Base-by-base conservation (phyloP, 30 jellyfish, hydroid and myxozoan species). In the Aurelia coerulea region DNA sequence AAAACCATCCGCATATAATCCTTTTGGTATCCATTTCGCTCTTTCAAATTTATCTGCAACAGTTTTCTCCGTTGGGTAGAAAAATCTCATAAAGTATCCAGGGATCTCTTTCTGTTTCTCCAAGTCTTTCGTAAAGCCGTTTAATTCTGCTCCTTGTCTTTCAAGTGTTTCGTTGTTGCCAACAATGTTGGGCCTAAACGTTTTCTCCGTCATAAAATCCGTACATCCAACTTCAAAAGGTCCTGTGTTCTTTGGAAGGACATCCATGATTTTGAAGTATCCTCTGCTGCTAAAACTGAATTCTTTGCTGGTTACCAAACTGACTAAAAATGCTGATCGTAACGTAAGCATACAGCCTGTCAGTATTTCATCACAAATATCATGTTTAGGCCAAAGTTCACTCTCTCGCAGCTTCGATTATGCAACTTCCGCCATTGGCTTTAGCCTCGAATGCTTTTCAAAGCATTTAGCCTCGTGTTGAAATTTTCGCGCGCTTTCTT, bases 141-240 rank as follows among this genome's bases (percentile, higher is more conserved):
- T 39, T 23, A 23, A 23, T 23, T 23, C 29, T 23, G 29, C 29
- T 23, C 29, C 29, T 23, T 23, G 29, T 23, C 29, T 23, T 23
- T 23, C 29, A 23, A 23, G 29, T 23, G 29, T 23, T 23, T 23
- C 29, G 29, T 23, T 23, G 29, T 23, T 23, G 29, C 29, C 29
- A 23, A 23, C 29, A 23, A 23, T 23, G 29, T 23, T 23, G 29
- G 29, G 18, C 18, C 18, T 67, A 58, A 66, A 81, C 14, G 62
- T 19, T 58, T 56, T 58, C 73, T 42, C 12, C 31, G 91, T 83
- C 96, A 91, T 91, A 16, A 91, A 33, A 65, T 84, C 96, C 17
- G 88, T 68, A 68, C 97, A 91, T 12, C 97, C 97, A 69, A 91
- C 97, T 14, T 54, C 39, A 67, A 67, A 79, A 12, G 71, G 96